Evolutionary conservation across 2,113 vertebrate genomes (phyloP).

Genomic region (Glaucidium brasilianum): DNA sequence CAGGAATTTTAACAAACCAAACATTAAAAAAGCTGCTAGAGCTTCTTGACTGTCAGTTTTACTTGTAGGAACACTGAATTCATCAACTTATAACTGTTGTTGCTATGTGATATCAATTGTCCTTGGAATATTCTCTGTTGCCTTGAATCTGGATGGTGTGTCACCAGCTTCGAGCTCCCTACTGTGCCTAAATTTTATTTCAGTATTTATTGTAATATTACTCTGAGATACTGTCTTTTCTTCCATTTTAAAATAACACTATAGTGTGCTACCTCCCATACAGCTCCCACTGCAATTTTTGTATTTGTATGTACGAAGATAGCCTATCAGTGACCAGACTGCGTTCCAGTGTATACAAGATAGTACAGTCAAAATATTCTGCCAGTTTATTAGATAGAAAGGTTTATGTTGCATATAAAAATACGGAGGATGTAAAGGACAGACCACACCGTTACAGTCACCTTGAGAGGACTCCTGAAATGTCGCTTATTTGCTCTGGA

Average conservation of each 20-base stretch:
- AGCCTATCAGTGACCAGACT: neutral
- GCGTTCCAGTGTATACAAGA: neutral
- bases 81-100: neutral
- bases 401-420: neutral
- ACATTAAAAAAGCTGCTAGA: neutral
- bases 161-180: neutral
- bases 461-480: accelerated
- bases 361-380: accelerated
- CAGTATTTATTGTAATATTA: neutral
- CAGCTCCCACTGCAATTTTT: neutral
- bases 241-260: neutral
- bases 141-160: neutral
- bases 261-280: neutral
- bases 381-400: neutral
- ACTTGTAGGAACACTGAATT: neutral
- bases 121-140: neutral
- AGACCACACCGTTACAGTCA: neutral
- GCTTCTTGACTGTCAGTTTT: neutral
- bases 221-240: neutral
- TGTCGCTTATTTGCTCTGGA: accelerated
- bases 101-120: neutral
- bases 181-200: neutral
- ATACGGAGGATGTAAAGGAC: neutral
- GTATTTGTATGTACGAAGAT: accelerated
- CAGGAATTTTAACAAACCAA: neutral